Percentiles rank a stretch among this genome's conserved stretches.
Conservation (phyloP, 2,797 vertebrate genomes). For the Valencia hispanica region DNA sequence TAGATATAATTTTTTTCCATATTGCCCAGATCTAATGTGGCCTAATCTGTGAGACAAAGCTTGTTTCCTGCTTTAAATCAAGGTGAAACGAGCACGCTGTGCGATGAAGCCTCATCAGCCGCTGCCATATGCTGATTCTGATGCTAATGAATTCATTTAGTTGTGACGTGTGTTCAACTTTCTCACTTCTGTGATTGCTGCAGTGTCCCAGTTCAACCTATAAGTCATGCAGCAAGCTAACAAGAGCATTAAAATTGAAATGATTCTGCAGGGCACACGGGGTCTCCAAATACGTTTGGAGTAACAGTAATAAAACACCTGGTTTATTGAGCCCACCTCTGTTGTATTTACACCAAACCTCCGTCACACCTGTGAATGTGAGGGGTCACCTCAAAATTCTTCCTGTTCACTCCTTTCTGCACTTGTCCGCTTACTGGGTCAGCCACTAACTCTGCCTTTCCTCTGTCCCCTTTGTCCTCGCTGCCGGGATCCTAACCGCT, state of each 20-base stretch:
- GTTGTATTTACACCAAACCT: conserved; percentile 17
- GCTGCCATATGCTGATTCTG: conserved; percentile 72
- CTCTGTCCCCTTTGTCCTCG: conserved; percentile 60
- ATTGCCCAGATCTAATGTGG: background rate
- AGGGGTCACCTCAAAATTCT: conserved; percentile 53
- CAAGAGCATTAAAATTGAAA: conserved; percentile 51
- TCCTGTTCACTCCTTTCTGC: conserved; percentile 33
- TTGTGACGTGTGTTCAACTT: conserved; percentile 60
- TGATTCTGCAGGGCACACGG: conserved; percentile 21
- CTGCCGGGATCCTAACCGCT: conserved; percentile 54
- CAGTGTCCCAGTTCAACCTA: conserved; percentile 71
- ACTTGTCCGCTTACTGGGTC: conserved; percentile 34
- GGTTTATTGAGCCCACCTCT: background rate
- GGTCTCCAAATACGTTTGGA: background rate
- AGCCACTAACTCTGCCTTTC: conserved; percentile 64
- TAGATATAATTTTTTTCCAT: too few relatives aligned
- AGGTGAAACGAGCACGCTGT: conserved; percentile 56
- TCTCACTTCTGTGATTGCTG: conserved; percentile 67
- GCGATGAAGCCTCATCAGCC: conserved; percentile 52
- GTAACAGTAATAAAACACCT: background rate
- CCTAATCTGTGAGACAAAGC: conserved; percentile 23
- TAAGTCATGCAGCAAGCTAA: conserved; percentile 64
- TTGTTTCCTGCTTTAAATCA: conserved; percentile 31
- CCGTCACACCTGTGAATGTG: conserved; percentile 45
- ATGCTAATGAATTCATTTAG: conserved; percentile 68